A percentile compares a stretch with the other conserved stretches of the same genome.
These are phyloP conservation scores for Zapus hudsonius DNA, from an alignment of 2,113 vertebrate species.

Conservation along the genomic window DNA sequence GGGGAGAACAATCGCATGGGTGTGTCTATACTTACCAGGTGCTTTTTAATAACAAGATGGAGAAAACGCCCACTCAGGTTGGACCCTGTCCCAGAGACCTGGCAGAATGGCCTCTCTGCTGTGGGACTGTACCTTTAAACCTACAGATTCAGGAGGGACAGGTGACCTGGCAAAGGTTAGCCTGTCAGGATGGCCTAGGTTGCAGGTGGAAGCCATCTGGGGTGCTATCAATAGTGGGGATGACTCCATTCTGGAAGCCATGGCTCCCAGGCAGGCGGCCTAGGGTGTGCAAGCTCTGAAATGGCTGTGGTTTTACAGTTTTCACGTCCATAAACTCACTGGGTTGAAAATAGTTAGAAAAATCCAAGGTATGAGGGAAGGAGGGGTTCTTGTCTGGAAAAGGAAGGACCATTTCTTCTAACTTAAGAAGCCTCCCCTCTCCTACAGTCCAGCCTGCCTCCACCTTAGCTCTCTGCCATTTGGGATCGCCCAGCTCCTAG, in stretches of 20 bases:
- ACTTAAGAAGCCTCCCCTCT: not conserved
- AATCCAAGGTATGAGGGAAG: constrained; percentile 69
- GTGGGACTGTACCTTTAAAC: too few relatives aligned
- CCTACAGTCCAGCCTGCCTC: rapidly evolving
- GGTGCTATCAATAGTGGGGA: not conserved
- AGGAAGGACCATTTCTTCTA: not conserved
- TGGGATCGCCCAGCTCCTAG: not conserved
- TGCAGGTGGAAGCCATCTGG: rapidly evolving
- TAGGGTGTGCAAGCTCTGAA: not conserved
- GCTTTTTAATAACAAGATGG: not conserved
- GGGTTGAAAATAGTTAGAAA: constrained; percentile 58
- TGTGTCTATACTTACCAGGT: constrained; percentile 39
- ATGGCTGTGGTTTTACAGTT: constrained; percentile 67
- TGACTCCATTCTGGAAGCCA: rapidly evolving
- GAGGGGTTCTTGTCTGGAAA: constrained; percentile 30
- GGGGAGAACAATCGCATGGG: constrained; percentile 1
- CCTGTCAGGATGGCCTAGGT: not conserved
- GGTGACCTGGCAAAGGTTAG: not conserved
- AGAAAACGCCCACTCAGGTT: not conserved
- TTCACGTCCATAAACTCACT: constrained; percentile 46
- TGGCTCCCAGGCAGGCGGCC: not conserved
- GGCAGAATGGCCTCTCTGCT: not conserved
- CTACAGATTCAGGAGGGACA: not conserved
- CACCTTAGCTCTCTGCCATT: rapidly evolving
- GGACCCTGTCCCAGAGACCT: not conserved